These are phyloP conservation scores for human DNA, from an alignment of 2,113 vertebrate species.

Conservation along the genomic window DNA sequence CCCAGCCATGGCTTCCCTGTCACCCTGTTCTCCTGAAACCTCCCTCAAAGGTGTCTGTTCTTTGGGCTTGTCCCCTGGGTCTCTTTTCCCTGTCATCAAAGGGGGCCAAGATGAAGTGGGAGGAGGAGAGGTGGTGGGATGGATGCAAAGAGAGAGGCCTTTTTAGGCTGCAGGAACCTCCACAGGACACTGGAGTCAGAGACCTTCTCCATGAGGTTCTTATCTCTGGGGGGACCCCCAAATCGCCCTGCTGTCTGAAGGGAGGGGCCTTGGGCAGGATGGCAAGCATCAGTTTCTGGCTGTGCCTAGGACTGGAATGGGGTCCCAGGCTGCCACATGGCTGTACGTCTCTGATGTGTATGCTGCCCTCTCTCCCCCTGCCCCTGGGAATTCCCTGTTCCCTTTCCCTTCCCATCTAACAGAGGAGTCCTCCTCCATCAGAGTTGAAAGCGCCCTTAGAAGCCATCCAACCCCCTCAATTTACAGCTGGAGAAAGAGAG, in stretches of 20 bases:
- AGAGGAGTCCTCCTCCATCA: neutral
- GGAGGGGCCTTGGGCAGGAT: neutral
- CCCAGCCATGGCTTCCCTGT: neutral
- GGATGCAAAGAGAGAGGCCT: neutral
- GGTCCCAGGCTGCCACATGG: neutral
- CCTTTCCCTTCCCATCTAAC: neutral
- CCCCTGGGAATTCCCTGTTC: neutral
- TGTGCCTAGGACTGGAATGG: neutral
- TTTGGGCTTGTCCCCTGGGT: neutral
- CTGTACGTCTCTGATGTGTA: neutral
- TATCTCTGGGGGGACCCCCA: neutral
- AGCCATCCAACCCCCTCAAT: neutral
- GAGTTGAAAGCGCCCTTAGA: neutral
- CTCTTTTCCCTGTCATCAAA: neutral
- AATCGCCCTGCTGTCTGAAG: neutral
- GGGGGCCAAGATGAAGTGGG: neutral
- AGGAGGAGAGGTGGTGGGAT: neutral
- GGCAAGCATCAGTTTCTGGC: neutral
- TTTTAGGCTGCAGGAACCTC: neutral
- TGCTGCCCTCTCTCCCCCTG: neutral
- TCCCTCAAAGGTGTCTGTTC: neutral
- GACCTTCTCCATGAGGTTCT: neutral
- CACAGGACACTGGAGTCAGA: neutral
- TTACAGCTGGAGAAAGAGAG: neutral
- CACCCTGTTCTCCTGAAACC: neutral